Base-by-base conservation (phyloP, 1,140 invertebrate species). In the Panulirus ornatus region DNA sequence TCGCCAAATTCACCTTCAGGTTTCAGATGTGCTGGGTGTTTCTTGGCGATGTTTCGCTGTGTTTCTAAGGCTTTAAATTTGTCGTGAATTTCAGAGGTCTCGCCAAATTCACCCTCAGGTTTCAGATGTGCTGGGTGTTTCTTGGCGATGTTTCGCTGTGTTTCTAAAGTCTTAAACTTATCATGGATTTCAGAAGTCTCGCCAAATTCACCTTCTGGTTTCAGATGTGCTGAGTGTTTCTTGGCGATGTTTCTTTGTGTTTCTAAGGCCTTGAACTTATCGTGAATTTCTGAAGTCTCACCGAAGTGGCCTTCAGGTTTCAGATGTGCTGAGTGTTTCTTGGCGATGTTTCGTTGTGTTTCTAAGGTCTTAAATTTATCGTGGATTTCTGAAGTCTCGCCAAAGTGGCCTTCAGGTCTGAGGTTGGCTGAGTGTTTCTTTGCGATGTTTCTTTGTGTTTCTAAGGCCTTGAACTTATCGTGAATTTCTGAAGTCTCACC, bases 31-130 rank as follows among this genome's bases (percentile, higher is more conserved):
- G 54, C 81, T 0, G 36, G 42, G 27, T 70, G 54, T 27, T 34
- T 66, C 40, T 83, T 83, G 0, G 81, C 81, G 70, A 83, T 83
- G 19, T 83, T 83, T 42, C 81, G 8, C 0, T 83, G 81, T 11
- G n/a, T 38, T 44, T 83, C 58, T 58, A 83, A 63, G 16, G 54
- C 19, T 30, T 70, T 83, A 11, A 27, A 82, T 30, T 82, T 82
- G 51, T 82, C 79, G 58, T 82, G 79, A 16, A 82, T n/a, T 58
- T 82, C 79, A 14, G 79, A 82, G 19, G 51, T 82, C 22, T 82
- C 79, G 0, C 79, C 79, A 63, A 82, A 82, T 0, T 82, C 47
- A 8, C 79, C 79, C 11, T 58, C 51, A 14, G 79, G 79, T 19
- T 36, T n/a, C 0, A 82, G 30, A 14, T 82, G 30, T 1, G 22